Base-by-base conservation (phyloP, 2,797 vertebrate species). In the Meriones psammophilus region DNA sequence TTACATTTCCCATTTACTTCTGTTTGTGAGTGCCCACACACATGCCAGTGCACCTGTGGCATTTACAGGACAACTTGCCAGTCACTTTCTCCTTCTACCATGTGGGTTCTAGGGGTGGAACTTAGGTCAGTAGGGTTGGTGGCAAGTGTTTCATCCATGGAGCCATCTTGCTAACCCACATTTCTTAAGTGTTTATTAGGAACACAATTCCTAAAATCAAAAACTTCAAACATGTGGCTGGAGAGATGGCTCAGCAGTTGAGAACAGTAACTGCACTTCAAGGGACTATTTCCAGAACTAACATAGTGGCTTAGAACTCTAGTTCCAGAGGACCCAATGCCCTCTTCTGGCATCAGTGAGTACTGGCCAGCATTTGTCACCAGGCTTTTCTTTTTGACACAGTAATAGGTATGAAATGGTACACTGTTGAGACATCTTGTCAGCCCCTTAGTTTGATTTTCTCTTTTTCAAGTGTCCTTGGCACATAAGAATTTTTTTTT, bases 381-480 rank as follows among this genome's bases (percentile, higher is more conserved):
- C 18, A n/a, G 15, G 69, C 26, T 64, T 88, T 77, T 56, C n/a
- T 66, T 93, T 93, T 91, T 89, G 73, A 58, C 84, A 73, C 5
- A 58, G 30, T 90, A 91, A 54, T 26, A 79, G 50, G 64, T 33
- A 20, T 46, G 58, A 39, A 42, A 33, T 68, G 33, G 54, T 42
- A 88, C 5, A 60, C 10, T 88, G n/a, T 18, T 50, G 39, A 78
- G 46, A 78, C 7, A 17, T 33, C 46, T 76, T 39, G 30, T 28
- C 18, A 33, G 46, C 28, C 13, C 76, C 26, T 77, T 28, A 76
- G 39, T 76, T 76, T 76, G 28, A 46, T 28, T 76, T 50, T 74
- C 13, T 10, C 4, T 42, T 73, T 73, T 73, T 73, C 12, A 74
- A 74, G 36, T 74, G 36, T 74, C 22, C 71, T 74, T 77, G 42